Conservation (phyloP, 2,888 invertebrate genomes). For the Stenodema calcarata region DNA sequence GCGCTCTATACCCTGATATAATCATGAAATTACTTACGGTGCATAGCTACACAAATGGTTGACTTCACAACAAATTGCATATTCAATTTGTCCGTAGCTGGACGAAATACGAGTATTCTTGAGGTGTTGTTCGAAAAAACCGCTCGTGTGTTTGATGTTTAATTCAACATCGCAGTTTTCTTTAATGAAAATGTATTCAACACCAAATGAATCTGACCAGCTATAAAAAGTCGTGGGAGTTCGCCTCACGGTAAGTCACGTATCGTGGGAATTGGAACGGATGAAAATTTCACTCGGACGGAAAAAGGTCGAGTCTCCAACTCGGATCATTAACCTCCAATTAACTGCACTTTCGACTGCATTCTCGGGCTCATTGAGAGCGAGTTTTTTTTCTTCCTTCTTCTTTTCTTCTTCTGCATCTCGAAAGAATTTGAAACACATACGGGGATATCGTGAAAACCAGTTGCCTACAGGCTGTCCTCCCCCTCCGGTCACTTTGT, state of each 20-base stretch:
- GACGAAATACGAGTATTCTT: no score
- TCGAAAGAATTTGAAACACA: constrained; percentile 18
- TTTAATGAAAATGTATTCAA: no score
- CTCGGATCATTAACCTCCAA: constrained; percentile 19
- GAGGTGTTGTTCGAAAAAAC: no score
- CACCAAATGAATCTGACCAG: not conserved
- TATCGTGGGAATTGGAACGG: constrained; percentile 13
- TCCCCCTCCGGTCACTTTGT: not conserved
- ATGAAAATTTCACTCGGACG: not conserved
- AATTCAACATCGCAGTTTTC: no score
- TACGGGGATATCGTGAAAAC: not conserved
- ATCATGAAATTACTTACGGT: no score
- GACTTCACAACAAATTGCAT: no score
- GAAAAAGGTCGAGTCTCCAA: not conserved
- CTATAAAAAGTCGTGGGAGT: not conserved
- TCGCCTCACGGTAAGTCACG: not conserved
- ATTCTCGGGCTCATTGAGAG: constrained; percentile 16
- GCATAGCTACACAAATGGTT: no score
- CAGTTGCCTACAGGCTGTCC: not conserved
- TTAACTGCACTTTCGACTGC: constrained; percentile 21
- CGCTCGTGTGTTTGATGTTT: no score
- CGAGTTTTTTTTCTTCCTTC: not conserved
- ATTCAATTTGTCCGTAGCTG: no score
- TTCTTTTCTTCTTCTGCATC: not conserved
- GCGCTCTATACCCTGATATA: no score